Evolutionary conservation across 2,113 vertebrate species (phyloP).

Genomic region (Actinemys pallida): DNA sequence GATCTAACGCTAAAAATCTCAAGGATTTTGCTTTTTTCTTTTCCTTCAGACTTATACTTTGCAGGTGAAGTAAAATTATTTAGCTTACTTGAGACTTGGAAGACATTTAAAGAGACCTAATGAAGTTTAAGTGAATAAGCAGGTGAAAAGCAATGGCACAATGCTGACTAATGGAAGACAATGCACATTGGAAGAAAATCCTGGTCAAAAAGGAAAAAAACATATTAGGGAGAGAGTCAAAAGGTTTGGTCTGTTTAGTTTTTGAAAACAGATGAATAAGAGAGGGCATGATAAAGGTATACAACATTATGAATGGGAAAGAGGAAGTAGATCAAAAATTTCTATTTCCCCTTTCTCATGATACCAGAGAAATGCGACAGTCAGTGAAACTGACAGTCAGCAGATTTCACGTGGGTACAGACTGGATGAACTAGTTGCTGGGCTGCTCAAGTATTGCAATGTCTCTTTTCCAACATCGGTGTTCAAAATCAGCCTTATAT

Average conservation of each 20-base stretch:
- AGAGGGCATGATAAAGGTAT: not conserved
- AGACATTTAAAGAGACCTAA: not conserved
- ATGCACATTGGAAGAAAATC: not conserved
- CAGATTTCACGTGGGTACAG: not conserved
- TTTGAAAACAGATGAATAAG: not conserved
- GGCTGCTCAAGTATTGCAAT: not conserved
- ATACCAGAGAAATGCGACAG: not conserved
- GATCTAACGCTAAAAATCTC: not conserved
- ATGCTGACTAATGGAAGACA: not conserved
- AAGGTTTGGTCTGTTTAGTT: not conserved
- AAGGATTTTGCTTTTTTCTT: not conserved
- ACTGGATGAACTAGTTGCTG: not conserved
- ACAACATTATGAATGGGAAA: accelerated
- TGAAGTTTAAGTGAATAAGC: not conserved
- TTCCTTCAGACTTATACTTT: not conserved
- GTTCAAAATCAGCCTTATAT: not conserved
- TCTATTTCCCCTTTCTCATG: not conserved
- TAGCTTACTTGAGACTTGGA: not conserved
- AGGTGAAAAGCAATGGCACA: not conserved
- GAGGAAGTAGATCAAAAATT: not conserved
- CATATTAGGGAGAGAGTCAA: not conserved
- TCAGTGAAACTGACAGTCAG: not conserved
- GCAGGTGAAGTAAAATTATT: not conserved
- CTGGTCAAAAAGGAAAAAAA: not conserved
- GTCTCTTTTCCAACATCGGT: not conserved